These are phyloP conservation scores for Anoplius nigerrimus DNA, from an alignment of 2,888 invertebrate species.

Conservation along the genomic window DNA sequence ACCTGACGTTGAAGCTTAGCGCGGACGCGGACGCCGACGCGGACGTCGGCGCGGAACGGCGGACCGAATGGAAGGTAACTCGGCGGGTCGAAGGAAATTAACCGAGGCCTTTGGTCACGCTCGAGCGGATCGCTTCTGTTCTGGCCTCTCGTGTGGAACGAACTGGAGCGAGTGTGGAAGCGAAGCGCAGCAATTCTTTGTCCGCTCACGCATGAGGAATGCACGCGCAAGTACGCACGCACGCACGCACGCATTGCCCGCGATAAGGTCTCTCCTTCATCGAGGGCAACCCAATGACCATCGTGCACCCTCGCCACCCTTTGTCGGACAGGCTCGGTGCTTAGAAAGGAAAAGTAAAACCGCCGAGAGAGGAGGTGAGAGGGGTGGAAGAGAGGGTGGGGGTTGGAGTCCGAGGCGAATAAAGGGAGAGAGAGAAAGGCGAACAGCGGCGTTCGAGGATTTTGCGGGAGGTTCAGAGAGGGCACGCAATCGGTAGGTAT, in stretches of 20 bases:
- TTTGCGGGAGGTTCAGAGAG: too few relatives aligned
- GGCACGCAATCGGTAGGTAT: too few relatives aligned
- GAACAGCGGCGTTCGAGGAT: too few relatives aligned
- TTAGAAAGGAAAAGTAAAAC: conserved; percentile 6
- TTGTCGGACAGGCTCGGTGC: not conserved
- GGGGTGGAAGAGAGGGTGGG: not conserved
- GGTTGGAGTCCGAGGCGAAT: not conserved
- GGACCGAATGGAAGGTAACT: too few relatives aligned
- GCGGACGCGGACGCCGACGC: too few relatives aligned
- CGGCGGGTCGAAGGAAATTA: conserved; percentile 19
- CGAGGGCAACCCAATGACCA: conserved; percentile 4
- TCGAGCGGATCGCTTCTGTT: conserved; percentile 10
- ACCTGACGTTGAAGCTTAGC: too few relatives aligned
- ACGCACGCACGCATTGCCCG: not conserved
- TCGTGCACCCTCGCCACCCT: conserved; percentile 5
- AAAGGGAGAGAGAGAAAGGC: too few relatives aligned
- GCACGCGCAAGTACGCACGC: not conserved
- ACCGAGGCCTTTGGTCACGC: not conserved
- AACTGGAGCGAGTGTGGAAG: conserved; percentile 13
- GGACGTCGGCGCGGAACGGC: too few relatives aligned
- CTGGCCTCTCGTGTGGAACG: conserved; percentile 28
- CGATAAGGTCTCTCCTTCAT: conserved; percentile 1
- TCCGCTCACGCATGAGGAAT: conserved; percentile 34
- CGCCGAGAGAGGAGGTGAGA: not conserved
- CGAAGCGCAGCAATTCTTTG: conserved; percentile 25